Base-by-base conservation (phyloP, 2,888 invertebrate species). In the Sacculina carcini region DNA sequence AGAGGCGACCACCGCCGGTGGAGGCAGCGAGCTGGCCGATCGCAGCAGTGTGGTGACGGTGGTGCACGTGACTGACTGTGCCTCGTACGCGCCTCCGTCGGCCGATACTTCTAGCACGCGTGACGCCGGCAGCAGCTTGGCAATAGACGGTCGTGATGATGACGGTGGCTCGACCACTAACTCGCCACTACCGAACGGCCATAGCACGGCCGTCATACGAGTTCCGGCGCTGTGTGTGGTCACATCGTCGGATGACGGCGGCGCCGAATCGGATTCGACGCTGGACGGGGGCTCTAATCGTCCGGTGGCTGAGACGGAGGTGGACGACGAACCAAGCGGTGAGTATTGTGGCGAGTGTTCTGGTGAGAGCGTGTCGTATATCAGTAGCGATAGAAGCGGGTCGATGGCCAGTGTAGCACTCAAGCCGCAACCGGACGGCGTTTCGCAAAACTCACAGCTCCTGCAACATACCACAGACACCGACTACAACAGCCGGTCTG, bases 221-320 rank as follows among this genome's bases (percentile, higher is more conserved):
- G 87, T 87, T 61, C 87, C 87, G 1, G 85, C 86, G 5, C 81
- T 87, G 78, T 87, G 86, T 65, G 83, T 84, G 3, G 84, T 86
- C 48, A 86, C 86, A 16, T 85, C 86, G 5, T 77, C 78, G 0
- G 79, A 79, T 55, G 85, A 84, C 56, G 86, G 86, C 59, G 86
- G 86, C 60, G 86, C 24, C 40, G 40, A 24, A 12, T 3, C 24
- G 26, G 9, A 24, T 16, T 7, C 24, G 26, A 3, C 42, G 42
- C 26, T 16, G 6, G 26, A 28, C 7, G 7, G 2, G 1, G n/a
- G 28, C n/a, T 28, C 26, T 5, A 24, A n/a, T 2, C 40, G 24
- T 21, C 3, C 7, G 40, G 14, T 2, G 2, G 24, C 19, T 4
- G n/a, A 2, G 23, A 14, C 39, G 5, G 10, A 2, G 39, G 16